Conservation (phyloP, 2,113 vertebrate species). For the Bubalus kerabau region DNA sequence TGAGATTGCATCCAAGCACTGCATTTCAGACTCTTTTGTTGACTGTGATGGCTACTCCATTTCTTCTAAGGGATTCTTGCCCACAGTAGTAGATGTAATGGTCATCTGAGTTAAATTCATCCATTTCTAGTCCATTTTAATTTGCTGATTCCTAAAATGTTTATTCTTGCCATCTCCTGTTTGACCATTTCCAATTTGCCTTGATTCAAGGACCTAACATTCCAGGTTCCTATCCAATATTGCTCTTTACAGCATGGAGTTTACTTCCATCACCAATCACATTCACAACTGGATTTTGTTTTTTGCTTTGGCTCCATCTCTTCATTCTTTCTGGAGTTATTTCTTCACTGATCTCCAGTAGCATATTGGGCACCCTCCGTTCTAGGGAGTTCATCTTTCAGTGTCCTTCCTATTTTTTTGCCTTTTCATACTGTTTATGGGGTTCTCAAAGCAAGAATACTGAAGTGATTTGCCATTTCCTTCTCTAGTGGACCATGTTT, state of each 20-base stretch:
- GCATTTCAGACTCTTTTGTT: not conserved
- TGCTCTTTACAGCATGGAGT: not conserved
- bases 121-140: not conserved
- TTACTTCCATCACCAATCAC: not conserved
- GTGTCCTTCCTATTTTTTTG: not conserved
- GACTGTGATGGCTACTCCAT: not conserved
- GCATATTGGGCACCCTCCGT: accelerated
- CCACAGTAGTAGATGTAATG: not conserved
- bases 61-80: not conserved
- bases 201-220: not conserved
- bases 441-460: not conserved
- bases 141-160: not conserved
- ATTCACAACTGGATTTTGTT: not conserved
- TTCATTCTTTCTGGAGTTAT: not conserved
- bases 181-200: not conserved
- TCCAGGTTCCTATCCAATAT: not conserved
- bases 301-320: not conserved
- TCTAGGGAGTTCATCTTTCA: not conserved
- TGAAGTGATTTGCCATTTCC: not conserved
- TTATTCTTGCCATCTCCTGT: not conserved
- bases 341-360: not conserved
- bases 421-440: not conserved
- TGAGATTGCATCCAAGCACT: not conserved
- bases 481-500: not conserved
- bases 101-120: not conserved